A percentile compares a stretch with the other conserved stretches of the same genome.
These are phyloP conservation scores for Engraulis encrasicolus DNA, from an alignment of 2,113 vertebrate species.

Conservation along the genomic window DNA sequence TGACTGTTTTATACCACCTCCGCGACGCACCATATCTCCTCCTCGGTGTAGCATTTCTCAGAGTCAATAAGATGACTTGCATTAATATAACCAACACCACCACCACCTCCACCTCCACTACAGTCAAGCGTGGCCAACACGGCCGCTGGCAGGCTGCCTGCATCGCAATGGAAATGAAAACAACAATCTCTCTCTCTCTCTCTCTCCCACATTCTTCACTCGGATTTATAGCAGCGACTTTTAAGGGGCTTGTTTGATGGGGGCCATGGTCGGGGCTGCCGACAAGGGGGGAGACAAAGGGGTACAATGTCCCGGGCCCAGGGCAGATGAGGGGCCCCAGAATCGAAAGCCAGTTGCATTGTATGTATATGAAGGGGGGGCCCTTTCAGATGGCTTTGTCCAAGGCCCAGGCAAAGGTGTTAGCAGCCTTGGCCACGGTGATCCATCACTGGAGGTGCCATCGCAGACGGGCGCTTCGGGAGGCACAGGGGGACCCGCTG, in stretches of 20 bases:
- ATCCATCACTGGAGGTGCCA: constrained; percentile 31
- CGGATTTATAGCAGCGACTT: background rate
- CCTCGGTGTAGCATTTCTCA: too few relatives aligned
- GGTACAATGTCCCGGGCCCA: too few relatives aligned
- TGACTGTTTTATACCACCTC: background rate
- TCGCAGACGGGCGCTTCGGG: constrained; percentile 35
- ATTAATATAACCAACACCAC: too few relatives aligned
- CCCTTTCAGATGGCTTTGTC: too few relatives aligned
- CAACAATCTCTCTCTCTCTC: too few relatives aligned
- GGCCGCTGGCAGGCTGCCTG: too few relatives aligned
- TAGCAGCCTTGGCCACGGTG: background rate
- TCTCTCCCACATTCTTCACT: background rate
- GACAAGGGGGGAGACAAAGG: too few relatives aligned
- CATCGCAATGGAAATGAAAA: background rate
- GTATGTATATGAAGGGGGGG: too few relatives aligned
- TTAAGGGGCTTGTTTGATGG: background rate
- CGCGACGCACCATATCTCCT: background rate
- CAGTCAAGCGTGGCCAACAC: background rate
- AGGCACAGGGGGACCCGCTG: constrained; percentile 4
- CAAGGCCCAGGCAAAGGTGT: too few relatives aligned
- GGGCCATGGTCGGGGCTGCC: background rate
- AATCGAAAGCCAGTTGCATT: too few relatives aligned
- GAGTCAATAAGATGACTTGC: background rate
- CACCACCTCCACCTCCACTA: too few relatives aligned
- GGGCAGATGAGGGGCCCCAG: too few relatives aligned